phyloP scores from a whole-genome alignment of 2,888 invertebrate genomes.

The Leptinotarsa haldemani region DNA sequence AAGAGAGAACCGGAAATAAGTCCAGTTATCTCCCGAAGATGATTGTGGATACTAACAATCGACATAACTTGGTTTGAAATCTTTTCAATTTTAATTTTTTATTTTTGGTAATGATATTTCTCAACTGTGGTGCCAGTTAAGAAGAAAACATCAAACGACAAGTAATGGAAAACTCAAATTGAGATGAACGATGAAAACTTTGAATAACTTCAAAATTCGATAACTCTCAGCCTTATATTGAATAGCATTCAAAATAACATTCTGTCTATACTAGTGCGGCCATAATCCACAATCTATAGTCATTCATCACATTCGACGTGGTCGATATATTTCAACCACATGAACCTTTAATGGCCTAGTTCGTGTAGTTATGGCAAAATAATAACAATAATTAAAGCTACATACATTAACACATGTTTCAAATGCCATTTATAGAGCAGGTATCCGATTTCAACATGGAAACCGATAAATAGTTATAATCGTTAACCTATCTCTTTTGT shows the following conservation, averaged over 20 bases:
- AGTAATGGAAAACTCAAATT: no score
- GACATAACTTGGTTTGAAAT: no score
- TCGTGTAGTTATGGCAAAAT: slow-evolving; percentile 3
- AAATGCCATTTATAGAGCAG: slow-evolving; percentile 10
- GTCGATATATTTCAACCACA: neutral
- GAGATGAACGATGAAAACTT: no score
- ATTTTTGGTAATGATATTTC: no score
- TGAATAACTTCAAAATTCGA: no score
- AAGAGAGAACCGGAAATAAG: no score
- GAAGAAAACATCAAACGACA: no score
- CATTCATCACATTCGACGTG: slow-evolving; percentile 7
- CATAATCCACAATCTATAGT: neutral
- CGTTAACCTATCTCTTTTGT: slow-evolving; percentile 2
- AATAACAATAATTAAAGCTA: slow-evolving; percentile 13
- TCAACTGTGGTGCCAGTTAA: no score
- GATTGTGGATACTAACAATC: no score
- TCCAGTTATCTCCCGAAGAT: no score
- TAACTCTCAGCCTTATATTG: no score
- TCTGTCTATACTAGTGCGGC: neutral
- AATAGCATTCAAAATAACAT: neutral
- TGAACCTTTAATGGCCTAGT: neutral
- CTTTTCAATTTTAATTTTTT: no score
- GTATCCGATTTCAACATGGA: slow-evolving; percentile 10
- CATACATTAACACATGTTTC: slow-evolving; percentile 16
- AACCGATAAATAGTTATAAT: slow-evolving; percentile 8